Conservation (phyloP, 2,113 vertebrate species). For the Anhinga rufa region DNA sequence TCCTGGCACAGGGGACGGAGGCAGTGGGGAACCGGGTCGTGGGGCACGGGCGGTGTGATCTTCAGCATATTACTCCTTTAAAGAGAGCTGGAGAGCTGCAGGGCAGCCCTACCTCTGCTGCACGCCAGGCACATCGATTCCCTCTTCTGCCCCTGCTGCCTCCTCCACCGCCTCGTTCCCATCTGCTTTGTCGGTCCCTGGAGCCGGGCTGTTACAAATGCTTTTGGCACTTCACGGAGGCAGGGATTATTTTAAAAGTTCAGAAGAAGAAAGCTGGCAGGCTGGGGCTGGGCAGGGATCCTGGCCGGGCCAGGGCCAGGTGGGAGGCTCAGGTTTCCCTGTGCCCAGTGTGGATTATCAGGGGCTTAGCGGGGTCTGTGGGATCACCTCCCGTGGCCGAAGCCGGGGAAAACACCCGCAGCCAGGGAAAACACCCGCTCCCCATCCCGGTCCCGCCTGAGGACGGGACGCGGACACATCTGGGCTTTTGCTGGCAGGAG, state of each 20-base stretch:
- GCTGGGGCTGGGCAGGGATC: not conserved
- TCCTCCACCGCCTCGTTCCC: not conserved
- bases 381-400: not conserved
- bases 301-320: not conserved
- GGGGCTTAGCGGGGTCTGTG: not conserved
- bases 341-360: not conserved
- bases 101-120: not conserved
- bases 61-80: not conserved
- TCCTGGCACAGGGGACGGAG: not conserved
- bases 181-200: not conserved
- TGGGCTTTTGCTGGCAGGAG: not conserved
- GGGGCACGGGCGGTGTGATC: not conserved
- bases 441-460: not conserved
- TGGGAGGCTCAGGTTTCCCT: conserved; percentile 35
- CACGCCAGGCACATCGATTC: not conserved
- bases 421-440: not conserved
- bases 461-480: not conserved
- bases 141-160: not conserved
- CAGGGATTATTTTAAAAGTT: conserved; percentile 21
- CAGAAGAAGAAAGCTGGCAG: not conserved
- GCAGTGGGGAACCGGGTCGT: not conserved
- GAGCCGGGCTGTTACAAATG: not conserved
- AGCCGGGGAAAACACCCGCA: not conserved
- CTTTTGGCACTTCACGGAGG: not conserved
- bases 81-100: not conserved